phyloP scores from a whole-genome alignment of 1,140 invertebrate species.

The Pogonognathellus flavescens region DNA sequence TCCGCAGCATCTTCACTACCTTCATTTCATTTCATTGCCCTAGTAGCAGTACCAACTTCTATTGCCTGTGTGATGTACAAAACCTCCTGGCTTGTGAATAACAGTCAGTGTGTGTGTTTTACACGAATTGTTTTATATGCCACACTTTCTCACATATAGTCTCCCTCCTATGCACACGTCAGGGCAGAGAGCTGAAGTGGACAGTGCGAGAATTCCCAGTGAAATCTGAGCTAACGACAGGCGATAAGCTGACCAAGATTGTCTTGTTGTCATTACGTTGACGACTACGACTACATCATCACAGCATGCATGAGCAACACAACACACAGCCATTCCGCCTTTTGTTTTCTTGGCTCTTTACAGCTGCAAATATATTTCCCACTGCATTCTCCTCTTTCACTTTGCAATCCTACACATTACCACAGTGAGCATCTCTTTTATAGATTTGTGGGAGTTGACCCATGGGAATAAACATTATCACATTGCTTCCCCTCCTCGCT shows the following conservation, averaged over 20 bases:
- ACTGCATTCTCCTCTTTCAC: background rate
- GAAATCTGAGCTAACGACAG: conserved; percentile 46
- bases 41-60: background rate
- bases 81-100: background rate
- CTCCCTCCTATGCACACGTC: background rate
- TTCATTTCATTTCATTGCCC: background rate
- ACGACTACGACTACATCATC: background rate
- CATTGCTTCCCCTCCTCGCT: conserved; percentile 24
- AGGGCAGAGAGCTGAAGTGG: conserved; percentile 12
- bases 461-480: conserved; percentile 42
- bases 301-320: background rate
- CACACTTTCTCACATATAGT: background rate
- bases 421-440: conserved; percentile 8
- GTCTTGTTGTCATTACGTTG: conserved; percentile 40
- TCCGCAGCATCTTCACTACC: background rate
- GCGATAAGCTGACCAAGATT: conserved; percentile 41
- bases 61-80: background rate
- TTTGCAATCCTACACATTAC: background rate
- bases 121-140: background rate
- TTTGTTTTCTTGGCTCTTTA: background rate
- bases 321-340: background rate
- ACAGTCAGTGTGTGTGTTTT: background rate
- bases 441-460: conserved; percentile 26
- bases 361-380: background rate
- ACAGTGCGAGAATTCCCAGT: conserved; percentile 31